Evolutionary conservation across 2,113 vertebrate species (phyloP).

Genomic region (Lethenteron camtschaticum): DNA sequence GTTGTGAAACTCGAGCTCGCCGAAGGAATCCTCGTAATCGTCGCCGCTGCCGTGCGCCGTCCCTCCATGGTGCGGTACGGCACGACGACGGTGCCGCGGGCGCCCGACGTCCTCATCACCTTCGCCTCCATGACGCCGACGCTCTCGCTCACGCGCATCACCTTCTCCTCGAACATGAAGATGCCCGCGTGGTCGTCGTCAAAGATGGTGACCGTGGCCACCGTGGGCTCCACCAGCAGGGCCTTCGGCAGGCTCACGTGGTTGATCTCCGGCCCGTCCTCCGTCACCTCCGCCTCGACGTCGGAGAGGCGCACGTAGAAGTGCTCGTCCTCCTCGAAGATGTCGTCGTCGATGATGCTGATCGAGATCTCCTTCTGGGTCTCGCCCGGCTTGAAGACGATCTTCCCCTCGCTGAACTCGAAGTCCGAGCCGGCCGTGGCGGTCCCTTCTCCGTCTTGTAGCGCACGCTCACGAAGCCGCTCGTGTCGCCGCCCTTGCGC

Average conservation of each 20-base stretch:
- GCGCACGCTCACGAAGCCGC: constrained; percentile 39
- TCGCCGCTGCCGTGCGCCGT: constrained; percentile 35
- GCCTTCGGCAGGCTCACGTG: constrained; percentile 21
- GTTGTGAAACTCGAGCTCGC: constrained; percentile 46
- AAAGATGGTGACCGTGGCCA: constrained; percentile 45
- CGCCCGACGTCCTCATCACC: constrained; percentile 44
- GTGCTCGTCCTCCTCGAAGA: constrained; percentile 33
- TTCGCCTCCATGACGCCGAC: constrained; percentile 40
- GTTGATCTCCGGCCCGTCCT: not conserved
- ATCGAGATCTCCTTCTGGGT: constrained; percentile 63
- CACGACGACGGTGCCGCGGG: constrained; percentile 39
- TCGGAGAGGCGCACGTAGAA: constrained; percentile 78
- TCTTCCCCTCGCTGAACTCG: constrained; percentile 44
- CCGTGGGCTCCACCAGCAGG: constrained; percentile 19
- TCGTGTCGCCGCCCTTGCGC: constrained; percentile 51
- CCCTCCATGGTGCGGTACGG: constrained; percentile 37
- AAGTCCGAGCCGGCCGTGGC: constrained; percentile 82
- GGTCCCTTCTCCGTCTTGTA: constrained; percentile 78
- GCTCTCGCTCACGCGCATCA: constrained; percentile 39
- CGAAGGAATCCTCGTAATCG: constrained; percentile 42
- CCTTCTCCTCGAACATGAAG: constrained; percentile 35
- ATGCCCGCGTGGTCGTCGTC: constrained; percentile 54
- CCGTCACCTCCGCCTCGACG: constrained; percentile 21
- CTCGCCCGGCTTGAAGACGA: constrained; percentile 66
- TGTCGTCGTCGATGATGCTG: constrained; percentile 3